phyloP scores from a whole-genome alignment of 2,888 invertebrate genomes.

The Hydrotaea cyrtoneurina region DNA sequence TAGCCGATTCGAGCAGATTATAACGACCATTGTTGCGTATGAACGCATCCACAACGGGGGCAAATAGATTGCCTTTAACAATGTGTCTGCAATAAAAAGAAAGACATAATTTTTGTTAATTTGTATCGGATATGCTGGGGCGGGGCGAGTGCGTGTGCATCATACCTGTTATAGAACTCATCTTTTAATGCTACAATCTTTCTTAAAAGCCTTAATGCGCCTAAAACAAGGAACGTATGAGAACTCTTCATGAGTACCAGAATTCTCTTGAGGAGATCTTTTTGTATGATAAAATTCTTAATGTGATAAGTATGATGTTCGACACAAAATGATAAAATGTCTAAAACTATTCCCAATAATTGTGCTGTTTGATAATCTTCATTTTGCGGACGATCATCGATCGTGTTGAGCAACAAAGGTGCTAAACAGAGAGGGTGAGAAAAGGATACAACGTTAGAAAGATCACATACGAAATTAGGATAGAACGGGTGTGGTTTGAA shows the following conservation, averaged over 20 bases:
- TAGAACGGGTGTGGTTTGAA: too few species aligned
- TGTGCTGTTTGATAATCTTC: conserved; percentile 99
- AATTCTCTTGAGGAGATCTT: conserved; percentile 96
- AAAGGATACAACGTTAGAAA: background rate
- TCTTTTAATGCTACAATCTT: conserved; percentile 98
- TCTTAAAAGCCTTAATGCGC: conserved; percentile 97
- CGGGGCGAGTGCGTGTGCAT: background rate
- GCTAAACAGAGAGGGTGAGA: conserved; percentile 83
- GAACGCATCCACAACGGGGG: conserved; percentile 97
- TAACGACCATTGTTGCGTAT: conserved; percentile 98
- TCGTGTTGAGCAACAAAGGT: conserved; percentile 96
- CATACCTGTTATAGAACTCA: conserved; percentile 94
- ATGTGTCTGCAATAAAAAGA: conserved; percentile 86
- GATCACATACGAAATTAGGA: background rate
- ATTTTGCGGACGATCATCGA: conserved; percentile 92
- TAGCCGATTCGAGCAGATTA: conserved; percentile 98
- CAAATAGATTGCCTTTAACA: conserved; percentile 95
- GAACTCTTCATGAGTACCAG: conserved; percentile 97
- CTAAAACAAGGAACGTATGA: conserved; percentile 97
- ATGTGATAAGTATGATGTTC: conserved; percentile 99
- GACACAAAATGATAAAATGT: conserved; percentile 98
- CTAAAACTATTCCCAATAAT: conserved; percentile 95
- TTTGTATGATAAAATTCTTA: conserved; percentile 98
- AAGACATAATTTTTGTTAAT: background rate
- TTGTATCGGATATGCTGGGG: background rate